These are phyloP conservation scores for Sarcophaga caerulescens DNA, from an alignment of 2,888 invertebrate genomes.

Conservation along the genomic window DNA sequence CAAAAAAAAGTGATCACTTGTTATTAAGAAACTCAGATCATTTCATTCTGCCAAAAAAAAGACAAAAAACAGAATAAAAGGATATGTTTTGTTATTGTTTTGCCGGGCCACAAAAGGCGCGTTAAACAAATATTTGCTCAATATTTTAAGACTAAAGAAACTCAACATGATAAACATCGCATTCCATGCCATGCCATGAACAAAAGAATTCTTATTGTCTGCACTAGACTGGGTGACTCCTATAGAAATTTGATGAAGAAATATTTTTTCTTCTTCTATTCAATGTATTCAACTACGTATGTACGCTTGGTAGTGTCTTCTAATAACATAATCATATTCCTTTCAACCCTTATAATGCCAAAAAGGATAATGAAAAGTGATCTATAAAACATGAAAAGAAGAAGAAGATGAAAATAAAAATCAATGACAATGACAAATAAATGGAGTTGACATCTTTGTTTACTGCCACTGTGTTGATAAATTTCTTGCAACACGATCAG, in stretches of 20 bases:
- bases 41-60: background rate
- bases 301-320: background rate
- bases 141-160: conserved; percentile 27
- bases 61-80: background rate
- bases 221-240: conserved; percentile 55
- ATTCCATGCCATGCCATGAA: background rate
- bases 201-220: background rate
- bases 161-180: background rate
- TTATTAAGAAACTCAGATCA: background rate
- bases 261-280: too few relatives aligned
- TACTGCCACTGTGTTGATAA: conserved; percentile 29
- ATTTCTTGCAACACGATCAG: conserved; percentile 53
- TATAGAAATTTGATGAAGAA: background rate
- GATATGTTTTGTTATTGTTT: conserved; percentile 6
- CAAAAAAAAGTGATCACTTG: background rate
- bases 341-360: background rate
- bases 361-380: background rate
- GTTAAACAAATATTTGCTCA: conserved; percentile 70
- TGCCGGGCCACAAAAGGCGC: conserved; percentile 69
- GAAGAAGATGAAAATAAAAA: background rate
- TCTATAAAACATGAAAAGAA: background rate
- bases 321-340: background rate
- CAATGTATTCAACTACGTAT: background rate
- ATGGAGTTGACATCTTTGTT: conserved; percentile 56
- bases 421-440: conserved; percentile 34